Base-by-base conservation (phyloP, 2,888 invertebrate species). In the Melanophora roralis region DNA sequence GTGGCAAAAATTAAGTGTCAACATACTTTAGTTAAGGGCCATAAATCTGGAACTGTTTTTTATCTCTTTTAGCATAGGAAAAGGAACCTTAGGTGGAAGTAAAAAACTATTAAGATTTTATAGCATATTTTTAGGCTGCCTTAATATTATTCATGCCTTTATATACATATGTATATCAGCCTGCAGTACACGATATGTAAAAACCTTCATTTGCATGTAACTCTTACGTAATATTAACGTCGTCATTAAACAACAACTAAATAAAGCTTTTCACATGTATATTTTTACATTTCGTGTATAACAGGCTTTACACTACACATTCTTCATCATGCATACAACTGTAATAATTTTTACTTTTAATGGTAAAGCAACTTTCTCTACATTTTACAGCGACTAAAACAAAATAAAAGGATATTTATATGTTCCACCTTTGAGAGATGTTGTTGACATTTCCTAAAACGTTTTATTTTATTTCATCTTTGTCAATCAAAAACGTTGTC, bases 1-100 rank as follows among this genome's bases (percentile, higher is more conserved):
- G 45, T 55, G 71, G 14, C 67, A 69, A 57, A 80, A 76, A 78
- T 81, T 71, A 81, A 78, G 78, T 81, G 81, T 74, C 76, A 78
- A 76, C 71, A 71, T 32, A 32, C 27, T 1, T 8, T 12, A 47
- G 3, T 11, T 34, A 49, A 40, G 1, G 14, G 7, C 40, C 51
- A 27, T 2, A 73, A 59, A 49, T 21, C 53, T 38, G 27, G 21
- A 34, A 53, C 8, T 21, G 16, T 53, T 9, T n/a, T 23, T 23
- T 49, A 16, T 32, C 16, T 1, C 1, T 32, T 32, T 53, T 27
- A n/a, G 1, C 4, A 21, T n/a, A 21, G 11, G 2, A 23, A 51
- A 49, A 51, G 27, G 27, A 4, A 14, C n/a, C n/a, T n/a, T n/a
- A n/a, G n/a, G n/a, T n/a, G n/a, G n/a, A n/a, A n/a, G n/a, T n/a